A percentile compares a stretch with the other conserved stretches of the same genome.
Evolutionary conservation across 2,797 vertebrate species (phyloP).

Genomic region (Notolepis coatsorum): DNA sequence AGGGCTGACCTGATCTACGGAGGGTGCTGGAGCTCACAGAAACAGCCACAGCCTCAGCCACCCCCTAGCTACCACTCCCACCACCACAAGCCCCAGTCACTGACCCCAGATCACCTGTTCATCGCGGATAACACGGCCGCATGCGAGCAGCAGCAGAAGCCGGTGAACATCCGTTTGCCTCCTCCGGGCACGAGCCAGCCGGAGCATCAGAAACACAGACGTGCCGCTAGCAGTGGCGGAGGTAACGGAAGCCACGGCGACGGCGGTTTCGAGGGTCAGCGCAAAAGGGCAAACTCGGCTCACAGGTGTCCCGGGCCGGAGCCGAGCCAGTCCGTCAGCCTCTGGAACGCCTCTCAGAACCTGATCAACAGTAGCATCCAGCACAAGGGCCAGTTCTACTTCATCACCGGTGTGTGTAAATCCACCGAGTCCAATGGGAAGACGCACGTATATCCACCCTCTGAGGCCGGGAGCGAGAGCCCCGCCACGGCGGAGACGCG

Average conservation of each 20-base stretch:
- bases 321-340: slow-evolving; percentile 36
- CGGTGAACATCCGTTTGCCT: slow-evolving; percentile 54
- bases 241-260: slow-evolving; percentile 40
- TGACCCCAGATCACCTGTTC: slow-evolving; percentile 55
- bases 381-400: slow-evolving; percentile 84
- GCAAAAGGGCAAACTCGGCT: slow-evolving; percentile 61
- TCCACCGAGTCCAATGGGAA: slow-evolving; percentile 53
- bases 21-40: slow-evolving; percentile 41
- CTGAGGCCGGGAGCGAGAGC: slow-evolving; percentile 55
- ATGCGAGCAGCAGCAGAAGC: slow-evolving; percentile 57
- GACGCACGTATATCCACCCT: slow-evolving; percentile 53
- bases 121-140: slow-evolving; percentile 47
- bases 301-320: slow-evolving; percentile 55
- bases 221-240: slow-evolving; percentile 26
- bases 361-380: slow-evolving; percentile 79
- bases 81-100: slow-evolving; percentile 37
- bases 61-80: slow-evolving; percentile 51
- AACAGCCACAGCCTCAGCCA: slow-evolving; percentile 40
- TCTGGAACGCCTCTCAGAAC: slow-evolving; percentile 61
- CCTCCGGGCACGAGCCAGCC: slow-evolving; percentile 65
- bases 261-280: slow-evolving; percentile 58
- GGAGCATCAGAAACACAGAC: slow-evolving; percentile 66
- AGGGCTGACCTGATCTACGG: slow-evolving; percentile 55
- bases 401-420: slow-evolving; percentile 79
- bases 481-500: slow-evolving; percentile 49